These are phyloP conservation scores for Melipona beecheii DNA, from an alignment of 2,888 invertebrate genomes.

Conservation along the genomic window DNA sequence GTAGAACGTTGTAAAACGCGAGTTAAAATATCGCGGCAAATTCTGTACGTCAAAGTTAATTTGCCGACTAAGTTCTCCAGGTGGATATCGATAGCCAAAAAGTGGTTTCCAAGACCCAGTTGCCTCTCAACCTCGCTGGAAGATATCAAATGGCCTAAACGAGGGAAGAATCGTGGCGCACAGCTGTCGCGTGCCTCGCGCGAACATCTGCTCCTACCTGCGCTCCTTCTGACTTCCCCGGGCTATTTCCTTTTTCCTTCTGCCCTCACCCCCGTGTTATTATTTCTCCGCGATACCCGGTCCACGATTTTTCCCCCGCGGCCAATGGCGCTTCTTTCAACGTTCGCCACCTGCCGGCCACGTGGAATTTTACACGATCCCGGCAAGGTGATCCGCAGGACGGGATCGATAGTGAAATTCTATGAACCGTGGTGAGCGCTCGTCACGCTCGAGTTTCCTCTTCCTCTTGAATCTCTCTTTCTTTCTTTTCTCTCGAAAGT, in stretches of 20 bases:
- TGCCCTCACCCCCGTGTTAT: conserved; percentile 49
- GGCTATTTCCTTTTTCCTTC: conserved; percentile 24
- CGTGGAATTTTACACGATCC: conserved; percentile 49
- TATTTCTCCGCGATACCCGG: conserved; percentile 53
- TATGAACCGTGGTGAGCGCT: conserved; percentile 21
- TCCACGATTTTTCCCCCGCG: conserved; percentile 35
- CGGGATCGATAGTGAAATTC: conserved; percentile 45
- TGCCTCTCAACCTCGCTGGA: conserved; percentile 10
- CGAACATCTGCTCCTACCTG: conserved; percentile 65
- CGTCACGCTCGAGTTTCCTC: conserved; percentile 4
- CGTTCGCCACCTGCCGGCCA: conserved; percentile 54
- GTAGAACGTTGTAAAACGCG: not conserved
- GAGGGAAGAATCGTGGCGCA: conserved; percentile 53
- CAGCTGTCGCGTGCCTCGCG: conserved; percentile 72
- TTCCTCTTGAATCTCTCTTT: not conserved
- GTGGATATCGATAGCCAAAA: not conserved
- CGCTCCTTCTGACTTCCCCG: conserved; percentile 31
- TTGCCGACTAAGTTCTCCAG: not conserved
- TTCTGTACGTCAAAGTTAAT: not conserved
- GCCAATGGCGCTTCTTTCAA: conserved; percentile 7
- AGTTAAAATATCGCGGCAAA: not conserved
- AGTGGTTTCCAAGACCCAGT: not conserved
- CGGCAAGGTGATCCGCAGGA: conserved; percentile 45
- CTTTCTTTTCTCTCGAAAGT: conserved; percentile 1
- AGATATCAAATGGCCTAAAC: conserved; percentile 58